Conservation (phyloP, 1,140 invertebrate species). For the Drosophila serrata region DNA sequence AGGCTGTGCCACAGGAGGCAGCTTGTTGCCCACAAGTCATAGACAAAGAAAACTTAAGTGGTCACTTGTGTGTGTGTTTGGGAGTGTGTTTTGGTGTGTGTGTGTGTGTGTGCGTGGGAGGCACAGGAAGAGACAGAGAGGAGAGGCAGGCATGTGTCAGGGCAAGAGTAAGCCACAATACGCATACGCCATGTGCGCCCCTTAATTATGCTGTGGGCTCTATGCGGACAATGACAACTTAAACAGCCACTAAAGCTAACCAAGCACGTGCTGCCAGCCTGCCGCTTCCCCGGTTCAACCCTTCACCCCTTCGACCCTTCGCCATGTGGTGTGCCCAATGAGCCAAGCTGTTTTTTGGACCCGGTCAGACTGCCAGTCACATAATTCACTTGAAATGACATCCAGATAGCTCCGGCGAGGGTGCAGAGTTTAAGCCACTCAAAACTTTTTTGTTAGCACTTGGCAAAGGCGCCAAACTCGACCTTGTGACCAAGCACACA, state of each 20-base stretch:
- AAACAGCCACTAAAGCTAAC: slow-evolving; percentile 71
- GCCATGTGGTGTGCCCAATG: slow-evolving; percentile 60
- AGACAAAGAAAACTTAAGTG: slow-evolving; percentile 81
- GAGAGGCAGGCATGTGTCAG: slow-evolving; percentile 5
- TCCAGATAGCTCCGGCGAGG: slow-evolving; percentile 38
- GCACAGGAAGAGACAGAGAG: not conserved
- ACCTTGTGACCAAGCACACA: slow-evolving; percentile 62
- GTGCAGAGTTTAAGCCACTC: slow-evolving; percentile 45
- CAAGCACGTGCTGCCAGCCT: slow-evolving; percentile 61
- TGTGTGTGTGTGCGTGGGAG: not conserved
- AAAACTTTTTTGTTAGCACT: slow-evolving; percentile 77
- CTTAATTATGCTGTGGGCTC: slow-evolving; percentile 69
- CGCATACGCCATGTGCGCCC: slow-evolving; percentile 73
- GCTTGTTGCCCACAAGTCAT: slow-evolving; percentile 59
- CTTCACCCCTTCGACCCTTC: not conserved
- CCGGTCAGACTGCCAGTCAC: slow-evolving; percentile 55
- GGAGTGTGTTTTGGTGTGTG: not conserved
- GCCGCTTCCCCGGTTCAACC: too few species aligned
- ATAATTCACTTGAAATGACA: slow-evolving; percentile 77
- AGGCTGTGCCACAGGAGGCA: slow-evolving; percentile 25
- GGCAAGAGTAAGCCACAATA: slow-evolving; percentile 55
- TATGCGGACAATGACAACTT: slow-evolving; percentile 61
- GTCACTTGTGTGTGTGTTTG: slow-evolving; percentile 46
- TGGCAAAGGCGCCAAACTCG: slow-evolving; percentile 64
- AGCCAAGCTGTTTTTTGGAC: slow-evolving; percentile 63